These are phyloP conservation scores for Dromas ardeola DNA, from an alignment of 2,113 vertebrate species.

Conservation along the genomic window DNA sequence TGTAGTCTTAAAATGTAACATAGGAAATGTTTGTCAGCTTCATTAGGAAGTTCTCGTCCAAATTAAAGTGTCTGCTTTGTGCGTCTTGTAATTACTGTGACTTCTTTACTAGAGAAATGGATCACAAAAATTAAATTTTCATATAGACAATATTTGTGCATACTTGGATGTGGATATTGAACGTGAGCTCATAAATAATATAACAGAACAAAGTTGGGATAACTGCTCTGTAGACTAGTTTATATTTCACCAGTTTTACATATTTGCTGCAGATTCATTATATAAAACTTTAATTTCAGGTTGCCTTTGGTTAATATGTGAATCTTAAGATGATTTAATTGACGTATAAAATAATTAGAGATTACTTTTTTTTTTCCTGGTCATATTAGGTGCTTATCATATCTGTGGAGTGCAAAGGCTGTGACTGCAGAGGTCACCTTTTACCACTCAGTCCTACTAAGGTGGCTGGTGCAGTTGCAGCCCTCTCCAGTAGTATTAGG, in stretches of 20 bases:
- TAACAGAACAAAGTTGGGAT: not conserved
- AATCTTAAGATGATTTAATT: not conserved
- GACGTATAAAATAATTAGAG: not conserved
- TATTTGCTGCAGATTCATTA: not conserved
- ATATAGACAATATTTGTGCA: not conserved
- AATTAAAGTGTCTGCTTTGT: not conserved
- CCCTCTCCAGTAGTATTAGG: not conserved
- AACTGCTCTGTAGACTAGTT: not conserved
- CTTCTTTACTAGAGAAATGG: not conserved
- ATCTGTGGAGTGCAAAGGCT: not conserved
- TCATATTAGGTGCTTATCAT: not conserved
- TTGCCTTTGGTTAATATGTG: not conserved
- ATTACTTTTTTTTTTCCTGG: not conserved
- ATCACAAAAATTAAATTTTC: not conserved
- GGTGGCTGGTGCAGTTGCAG: not conserved
- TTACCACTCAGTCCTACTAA: fast-evolving
- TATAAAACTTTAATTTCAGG: not conserved
- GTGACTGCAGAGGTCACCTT: not conserved
- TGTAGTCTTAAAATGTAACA: not conserved
- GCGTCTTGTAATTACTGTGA: not conserved
- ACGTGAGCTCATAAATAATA: not conserved
- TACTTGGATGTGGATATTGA: not conserved
- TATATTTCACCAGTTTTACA: not conserved
- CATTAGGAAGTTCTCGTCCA: not conserved
- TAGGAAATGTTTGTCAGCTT: not conserved